A percentile compares a stretch with the other conserved stretches of the same genome.
Conservation (phyloP, 2,888 invertebrate species). For the Geotrupes spiniger region DNA sequence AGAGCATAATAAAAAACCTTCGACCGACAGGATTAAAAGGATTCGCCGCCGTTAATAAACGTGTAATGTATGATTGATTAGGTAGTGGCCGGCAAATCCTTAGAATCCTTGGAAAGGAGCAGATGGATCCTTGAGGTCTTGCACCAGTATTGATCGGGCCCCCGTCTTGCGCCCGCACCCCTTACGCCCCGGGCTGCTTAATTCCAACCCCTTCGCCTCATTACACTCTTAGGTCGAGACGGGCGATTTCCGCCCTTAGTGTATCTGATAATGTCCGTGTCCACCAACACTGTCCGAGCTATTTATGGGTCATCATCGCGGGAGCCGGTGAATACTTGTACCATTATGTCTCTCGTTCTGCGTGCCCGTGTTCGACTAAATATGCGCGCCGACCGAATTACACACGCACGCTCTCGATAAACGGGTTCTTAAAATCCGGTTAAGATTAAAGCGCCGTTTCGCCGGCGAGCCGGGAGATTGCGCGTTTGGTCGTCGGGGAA, state of each 20-base stretch:
- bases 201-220: conserved; percentile 49
- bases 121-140: conserved; percentile 43
- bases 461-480: no score
- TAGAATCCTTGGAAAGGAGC: conserved; percentile 34
- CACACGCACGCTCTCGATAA: neutral
- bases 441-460: no score
- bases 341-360: conserved; percentile 14
- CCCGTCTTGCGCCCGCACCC: conserved; percentile 41
- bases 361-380: conserved; percentile 18
- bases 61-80: no score
- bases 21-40: no score
- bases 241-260: conserved; percentile 47
- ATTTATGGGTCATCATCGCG: conserved; percentile 29
- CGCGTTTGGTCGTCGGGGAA: no score
- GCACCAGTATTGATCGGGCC: conserved; percentile 45
- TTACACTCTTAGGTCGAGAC: conserved; percentile 48
- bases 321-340: conserved; percentile 22
- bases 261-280: conserved; percentile 43
- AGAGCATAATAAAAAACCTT: no score
- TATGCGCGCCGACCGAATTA: conserved; percentile 10
- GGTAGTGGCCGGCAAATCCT: conserved; percentile 23
- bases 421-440: no score
- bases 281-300: conserved; percentile 18
- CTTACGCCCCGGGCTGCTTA: conserved; percentile 39
- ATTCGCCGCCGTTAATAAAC: no score